phyloP scores from a whole-genome alignment of 2,113 vertebrate species.

The Carlito syrichta region DNA sequence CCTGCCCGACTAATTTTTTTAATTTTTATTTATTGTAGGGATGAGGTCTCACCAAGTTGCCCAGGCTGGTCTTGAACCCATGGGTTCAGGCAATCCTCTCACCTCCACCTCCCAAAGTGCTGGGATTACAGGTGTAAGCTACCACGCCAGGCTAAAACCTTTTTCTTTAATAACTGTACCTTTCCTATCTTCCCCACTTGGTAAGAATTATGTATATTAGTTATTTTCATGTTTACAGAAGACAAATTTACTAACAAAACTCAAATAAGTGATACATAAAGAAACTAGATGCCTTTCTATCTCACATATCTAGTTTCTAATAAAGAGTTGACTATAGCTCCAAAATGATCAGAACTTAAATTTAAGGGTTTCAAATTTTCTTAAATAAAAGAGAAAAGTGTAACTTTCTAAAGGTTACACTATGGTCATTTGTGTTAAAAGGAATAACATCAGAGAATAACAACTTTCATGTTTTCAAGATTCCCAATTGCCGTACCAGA shows the following conservation, averaged over 20 bases:
- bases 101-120: no score
- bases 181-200: neutral
- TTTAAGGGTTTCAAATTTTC: conserved; percentile 6
- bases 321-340: neutral
- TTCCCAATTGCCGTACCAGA: neutral
- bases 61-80: no score
- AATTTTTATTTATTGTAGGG: no score
- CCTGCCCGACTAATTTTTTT: no score
- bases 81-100: no score
- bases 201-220: neutral
- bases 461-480: neutral
- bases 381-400: neutral
- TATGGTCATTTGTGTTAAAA: neutral
- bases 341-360: conserved; percentile 37
- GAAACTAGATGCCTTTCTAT: neutral
- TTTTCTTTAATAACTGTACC: neutral
- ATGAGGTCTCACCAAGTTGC: no score
- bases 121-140: no score
- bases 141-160: no score
- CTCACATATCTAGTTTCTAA: neutral
- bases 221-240: neutral
- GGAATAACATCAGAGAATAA: neutral
- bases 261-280: neutral
- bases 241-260: neutral
- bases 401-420: neutral